Conservation (phyloP, 2,113 vertebrate species). For the Chelonoidis abingdonii region DNA sequence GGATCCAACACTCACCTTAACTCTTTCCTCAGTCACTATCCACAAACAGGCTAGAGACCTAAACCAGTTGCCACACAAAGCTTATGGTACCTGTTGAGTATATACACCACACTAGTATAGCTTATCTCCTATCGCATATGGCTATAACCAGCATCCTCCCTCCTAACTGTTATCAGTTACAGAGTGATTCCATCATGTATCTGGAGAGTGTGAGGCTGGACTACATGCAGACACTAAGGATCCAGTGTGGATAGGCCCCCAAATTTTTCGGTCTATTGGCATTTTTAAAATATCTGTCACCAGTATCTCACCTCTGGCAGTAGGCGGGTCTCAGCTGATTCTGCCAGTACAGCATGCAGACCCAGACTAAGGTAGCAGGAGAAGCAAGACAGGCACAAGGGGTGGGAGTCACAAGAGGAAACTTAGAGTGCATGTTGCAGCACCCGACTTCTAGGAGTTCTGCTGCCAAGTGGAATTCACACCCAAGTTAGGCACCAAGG, state of each 20-base stretch:
- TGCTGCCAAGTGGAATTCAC: not conserved
- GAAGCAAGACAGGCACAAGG: not conserved
- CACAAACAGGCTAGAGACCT: not conserved
- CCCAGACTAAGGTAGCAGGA: not conserved
- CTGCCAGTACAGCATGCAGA: not conserved
- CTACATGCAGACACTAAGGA: not conserved
- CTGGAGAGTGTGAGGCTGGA: not conserved
- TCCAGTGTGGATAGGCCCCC: not conserved
- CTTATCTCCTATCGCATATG: not conserved
- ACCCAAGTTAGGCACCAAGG: not conserved
- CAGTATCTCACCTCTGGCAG: fast-evolving
- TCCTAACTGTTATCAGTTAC: not conserved
- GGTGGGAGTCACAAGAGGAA: not conserved
- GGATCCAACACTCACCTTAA: not conserved
- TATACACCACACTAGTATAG: not conserved
- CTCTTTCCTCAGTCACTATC: not conserved
- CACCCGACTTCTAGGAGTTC: not conserved
- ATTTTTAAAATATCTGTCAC: not conserved
- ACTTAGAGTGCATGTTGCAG: not conserved
- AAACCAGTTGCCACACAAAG: not conserved
- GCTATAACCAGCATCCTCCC: not conserved
- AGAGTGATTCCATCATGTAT: not conserved
- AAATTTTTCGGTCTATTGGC: not conserved
- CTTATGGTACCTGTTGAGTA: not conserved
- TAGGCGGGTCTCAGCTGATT: not conserved